phyloP scores from a whole-genome alignment of 2,797 vertebrate species.

The Chloroceryle amazona region DNA sequence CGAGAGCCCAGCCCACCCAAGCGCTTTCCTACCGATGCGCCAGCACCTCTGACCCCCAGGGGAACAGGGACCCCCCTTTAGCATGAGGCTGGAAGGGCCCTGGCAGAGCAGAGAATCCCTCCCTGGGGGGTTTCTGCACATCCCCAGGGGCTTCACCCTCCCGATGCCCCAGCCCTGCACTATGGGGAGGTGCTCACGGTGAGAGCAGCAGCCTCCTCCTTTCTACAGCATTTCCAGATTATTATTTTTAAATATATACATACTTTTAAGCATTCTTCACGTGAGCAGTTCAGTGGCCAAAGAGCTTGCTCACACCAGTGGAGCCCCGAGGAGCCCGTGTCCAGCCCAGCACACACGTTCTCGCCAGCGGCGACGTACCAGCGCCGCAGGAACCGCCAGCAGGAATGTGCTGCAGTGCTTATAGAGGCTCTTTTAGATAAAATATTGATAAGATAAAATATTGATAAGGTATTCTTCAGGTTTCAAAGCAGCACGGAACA shows the following conservation, averaged over 20 bases:
- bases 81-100: accelerated
- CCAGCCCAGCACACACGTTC: accelerated
- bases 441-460: not conserved
- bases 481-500: accelerated
- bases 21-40: accelerated
- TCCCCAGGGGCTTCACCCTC: accelerated
- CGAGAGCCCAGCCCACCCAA: not conserved
- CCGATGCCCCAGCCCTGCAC: not conserved
- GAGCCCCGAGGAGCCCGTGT: not conserved
- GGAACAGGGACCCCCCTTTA: too few species aligned
- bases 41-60: accelerated
- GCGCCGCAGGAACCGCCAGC: not conserved
- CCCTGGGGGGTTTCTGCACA: not conserved
- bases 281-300: not conserved
- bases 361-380: accelerated
- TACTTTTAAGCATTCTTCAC: not conserved
- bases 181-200: accelerated
- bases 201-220: not conserved
- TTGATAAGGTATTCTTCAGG: too few species aligned
- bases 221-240: too few species aligned
- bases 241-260: not conserved
- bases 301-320: not conserved
- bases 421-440: accelerated
- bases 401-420: accelerated
- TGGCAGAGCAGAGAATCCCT: not conserved